Evolutionary conservation across 2,797 vertebrate species (phyloP), one percentile per base, ranked within the genome.

Genomic region (Masticophis lateralis): DNA sequence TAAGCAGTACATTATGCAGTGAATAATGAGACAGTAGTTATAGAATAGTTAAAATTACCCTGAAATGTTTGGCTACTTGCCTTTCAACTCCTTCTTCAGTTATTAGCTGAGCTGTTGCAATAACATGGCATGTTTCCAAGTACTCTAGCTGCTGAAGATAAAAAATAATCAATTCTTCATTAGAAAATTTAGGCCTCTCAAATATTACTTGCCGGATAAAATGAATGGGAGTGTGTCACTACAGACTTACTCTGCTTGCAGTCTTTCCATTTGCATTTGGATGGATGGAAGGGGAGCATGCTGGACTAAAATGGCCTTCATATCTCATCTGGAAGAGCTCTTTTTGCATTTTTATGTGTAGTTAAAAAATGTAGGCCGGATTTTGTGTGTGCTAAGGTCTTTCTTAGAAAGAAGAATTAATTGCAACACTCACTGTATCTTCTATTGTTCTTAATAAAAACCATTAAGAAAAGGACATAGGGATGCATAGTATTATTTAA

Each of bases 371-470:
- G 20, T 12, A 43, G 74, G 37, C 20, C 12, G 10, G 22, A 83
- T 55, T 20, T 74, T 55, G 0, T 32, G 18, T 69, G 16, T 12
- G 37, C 43, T 63, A 16, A 69, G 27, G 5, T 37, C 20, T 66
- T 22, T 37, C 53, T 22, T 27, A 88, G 86, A 57, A n/a, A 53
- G 51, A 27, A 43, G 53, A 69, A 28, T 56, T 32, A 88, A 43
- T n/a, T 56, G 32, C 22, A 22, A 9, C 86, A 69, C 18, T 37
- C 51, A 25, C n/a, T n/a, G 32, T 83, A 47, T 37, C 1, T 27
- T 60, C 25, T 13, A 89, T 14, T 79, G 32, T 28, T 28, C 43
- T 59, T 92, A 92, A 94, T 95, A 69, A n/a, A 91, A 16, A 92
- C 28, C 27, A 87, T 0, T 83, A 4, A 69, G 37, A 87, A 87